Base-by-base conservation (phyloP, 2,888 invertebrate genomes). In the Apodemia hepburni region DNA sequence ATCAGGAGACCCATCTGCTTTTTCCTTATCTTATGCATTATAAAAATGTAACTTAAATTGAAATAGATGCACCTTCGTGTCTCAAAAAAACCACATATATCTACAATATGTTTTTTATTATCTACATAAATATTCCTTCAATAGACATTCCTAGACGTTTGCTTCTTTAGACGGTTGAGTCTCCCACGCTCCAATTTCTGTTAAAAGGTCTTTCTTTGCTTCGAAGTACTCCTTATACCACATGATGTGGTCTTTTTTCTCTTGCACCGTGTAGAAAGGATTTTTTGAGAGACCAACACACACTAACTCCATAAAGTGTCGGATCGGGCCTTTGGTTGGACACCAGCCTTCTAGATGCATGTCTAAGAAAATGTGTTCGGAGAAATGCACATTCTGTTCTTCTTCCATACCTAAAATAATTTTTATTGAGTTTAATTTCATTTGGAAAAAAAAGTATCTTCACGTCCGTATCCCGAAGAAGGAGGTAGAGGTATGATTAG, bases 251-350 rank as follows among this genome's bases (percentile, higher is more conserved):
- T 96, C 97, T 68, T 93, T 93, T 80, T 99, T 99, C 73, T 98
- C 97, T 69, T 95, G 84, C 0, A 96, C 97, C 0, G 96, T 96
- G 74, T 99, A 92, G 83, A 97, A 97, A 0, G 98, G 95, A 89
- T 99, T 99, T 84, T 98, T 98, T 0, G 98, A 98, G 0, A 99
- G 92, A 6, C 99, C 99, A 0, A 96, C 94, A 71, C 97, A 96
- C 0, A 99, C 98, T 7, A 99, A 92, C 77, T 99, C 98, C 99
- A 99, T 99, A 81, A 98, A 99, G 83, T 99, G 97, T 8, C 98
- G 93, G 69, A 99, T 92, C 0, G 99, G 99, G 0, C 99, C 99
- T 71, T 93, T 94, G 58, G 90, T 93, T 0, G 99, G 99, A 79
- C 99, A 99, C 96, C 98, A 98, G 0, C 93, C 94, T 73, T 96